Conservation (phyloP, 2,888 invertebrate genomes). For the Aspidiotus destructor region DNA sequence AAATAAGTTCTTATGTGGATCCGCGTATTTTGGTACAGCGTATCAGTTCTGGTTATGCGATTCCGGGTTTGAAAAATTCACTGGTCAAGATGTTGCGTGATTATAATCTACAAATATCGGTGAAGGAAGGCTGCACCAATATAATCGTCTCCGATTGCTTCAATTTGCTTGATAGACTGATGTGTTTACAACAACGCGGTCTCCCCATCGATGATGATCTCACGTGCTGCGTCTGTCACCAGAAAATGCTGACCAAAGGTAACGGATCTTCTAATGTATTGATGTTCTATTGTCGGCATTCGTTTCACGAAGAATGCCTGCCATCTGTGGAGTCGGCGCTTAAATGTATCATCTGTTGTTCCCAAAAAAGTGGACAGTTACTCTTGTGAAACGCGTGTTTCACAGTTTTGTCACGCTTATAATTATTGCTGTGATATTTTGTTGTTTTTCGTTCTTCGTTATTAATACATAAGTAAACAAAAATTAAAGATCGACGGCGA, state of each 20-base stretch:
- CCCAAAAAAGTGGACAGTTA: slow-evolving; percentile 17
- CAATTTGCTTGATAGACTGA: slow-evolving; percentile 69
- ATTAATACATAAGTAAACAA: too few species aligned
- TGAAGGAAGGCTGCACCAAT: slow-evolving; percentile 81
- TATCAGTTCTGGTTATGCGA: slow-evolving; percentile 73
- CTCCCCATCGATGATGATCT: slow-evolving; percentile 52
- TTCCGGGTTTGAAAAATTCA: slow-evolving; percentile 81
- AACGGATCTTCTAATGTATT: slow-evolving; percentile 49
- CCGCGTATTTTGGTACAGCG: slow-evolving; percentile 76
- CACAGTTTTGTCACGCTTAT: neutral
- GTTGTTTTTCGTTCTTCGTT: neutral
- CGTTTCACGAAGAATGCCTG: slow-evolving; percentile 77
- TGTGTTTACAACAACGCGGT: slow-evolving; percentile 66
- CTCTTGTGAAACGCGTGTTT: neutral
- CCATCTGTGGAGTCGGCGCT: slow-evolving; percentile 44
- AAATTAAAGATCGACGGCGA: too few species aligned
- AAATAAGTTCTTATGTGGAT: slow-evolving; percentile 76
- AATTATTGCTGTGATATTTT: slow-evolving; percentile 1
- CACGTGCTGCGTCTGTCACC: slow-evolving; percentile 32
- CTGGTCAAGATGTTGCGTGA: slow-evolving; percentile 92
- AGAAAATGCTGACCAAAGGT: slow-evolving; percentile 30
- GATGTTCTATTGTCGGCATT: slow-evolving; percentile 80
- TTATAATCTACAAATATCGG: slow-evolving; percentile 76
- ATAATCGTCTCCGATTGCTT: slow-evolving; percentile 87
- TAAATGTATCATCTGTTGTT: slow-evolving; percentile 34